A percentile compares a stretch with the other conserved stretches of the same genome.
These are phyloP conservation scores for Drosophila ochracea DNA, from an alignment of 2,888 invertebrate species.

Conservation along the genomic window DNA sequence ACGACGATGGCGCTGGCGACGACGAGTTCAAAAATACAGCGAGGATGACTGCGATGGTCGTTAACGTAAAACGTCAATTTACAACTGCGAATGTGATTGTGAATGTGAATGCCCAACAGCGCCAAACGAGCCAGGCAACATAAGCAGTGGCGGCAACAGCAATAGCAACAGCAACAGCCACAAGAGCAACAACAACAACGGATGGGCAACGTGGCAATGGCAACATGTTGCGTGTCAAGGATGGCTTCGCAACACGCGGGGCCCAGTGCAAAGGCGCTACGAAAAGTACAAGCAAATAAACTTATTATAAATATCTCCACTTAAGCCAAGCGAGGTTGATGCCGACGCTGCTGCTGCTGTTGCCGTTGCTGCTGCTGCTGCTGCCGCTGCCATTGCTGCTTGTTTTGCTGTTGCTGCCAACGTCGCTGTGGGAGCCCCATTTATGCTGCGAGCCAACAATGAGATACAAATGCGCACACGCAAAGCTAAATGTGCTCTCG, in stretches of 20 bases:
- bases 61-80: conserved; percentile 83
- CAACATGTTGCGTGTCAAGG: conserved; percentile 75
- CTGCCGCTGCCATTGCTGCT: conserved; percentile 7
- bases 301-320: conserved; percentile 81
- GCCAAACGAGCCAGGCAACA: conserved; percentile 77
- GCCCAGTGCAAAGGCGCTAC: conserved; percentile 40
- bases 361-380: conserved; percentile 8
- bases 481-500: conserved; percentile 73
- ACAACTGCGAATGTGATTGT: conserved; percentile 82
- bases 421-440: conserved; percentile 72
- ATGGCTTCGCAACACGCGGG: conserved; percentile 57
- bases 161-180: conserved; percentile 33
- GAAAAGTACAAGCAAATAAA: conserved; percentile 78
- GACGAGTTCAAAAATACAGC: conserved; percentile 32
- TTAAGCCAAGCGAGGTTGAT: conserved; percentile 65
- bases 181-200: conserved; percentile 32
- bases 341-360: conserved; percentile 23
- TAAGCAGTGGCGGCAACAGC: conserved; percentile 23
- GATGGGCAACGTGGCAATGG: conserved; percentile 67
- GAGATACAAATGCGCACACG: conserved; percentile 79
- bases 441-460: conserved; percentile 63
- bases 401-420: conserved; percentile 31
- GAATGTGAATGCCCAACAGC: conserved; percentile 73
- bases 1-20: conserved; percentile 5
- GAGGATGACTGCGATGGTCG: conserved; percentile 64